Evolutionary conservation across 2,797 vertebrate genomes (phyloP).

Genomic region (Coregonus sp.): DNA sequence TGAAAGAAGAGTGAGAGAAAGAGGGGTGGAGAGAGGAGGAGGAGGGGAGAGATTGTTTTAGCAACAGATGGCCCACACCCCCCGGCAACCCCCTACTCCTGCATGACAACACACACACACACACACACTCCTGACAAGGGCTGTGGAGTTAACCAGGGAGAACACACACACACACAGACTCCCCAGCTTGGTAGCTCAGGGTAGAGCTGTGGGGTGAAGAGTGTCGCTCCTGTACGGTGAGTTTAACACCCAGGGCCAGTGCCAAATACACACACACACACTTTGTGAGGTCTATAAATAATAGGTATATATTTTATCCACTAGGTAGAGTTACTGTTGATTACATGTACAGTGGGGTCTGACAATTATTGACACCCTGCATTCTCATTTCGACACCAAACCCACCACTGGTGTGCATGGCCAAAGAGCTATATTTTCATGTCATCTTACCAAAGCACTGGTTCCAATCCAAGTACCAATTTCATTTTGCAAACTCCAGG

Average conservation of each 20-base stretch:
- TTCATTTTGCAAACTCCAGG: no score
- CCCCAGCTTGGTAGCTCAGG: neutral
- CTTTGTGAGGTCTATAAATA: neutral
- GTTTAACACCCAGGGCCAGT: neutral
- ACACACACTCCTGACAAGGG: neutral
- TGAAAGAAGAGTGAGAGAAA: neutral
- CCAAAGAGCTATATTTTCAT: no score
- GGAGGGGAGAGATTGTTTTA: constrained; percentile 44
- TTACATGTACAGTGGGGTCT: neutral
- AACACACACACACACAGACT: neutral
- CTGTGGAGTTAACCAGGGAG: constrained; percentile 10
- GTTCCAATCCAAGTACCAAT: no score
- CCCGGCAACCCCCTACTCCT: constrained; percentile 24
- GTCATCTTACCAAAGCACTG: no score
- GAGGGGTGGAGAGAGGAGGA: constrained; percentile 21
- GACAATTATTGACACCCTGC: neutral
- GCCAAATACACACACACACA: constrained; percentile 12
- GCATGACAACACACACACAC: constrained; percentile 14
- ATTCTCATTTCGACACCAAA: neutral
- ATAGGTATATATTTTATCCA: neutral
- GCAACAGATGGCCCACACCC: constrained; percentile 61
- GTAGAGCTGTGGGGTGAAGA: neutral
- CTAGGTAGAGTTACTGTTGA: constrained; percentile 33
- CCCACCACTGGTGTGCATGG: no score
- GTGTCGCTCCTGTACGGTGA: neutral